Conservation (phyloP, 2,888 invertebrate species). For the Nemapogon koenigi region DNA sequence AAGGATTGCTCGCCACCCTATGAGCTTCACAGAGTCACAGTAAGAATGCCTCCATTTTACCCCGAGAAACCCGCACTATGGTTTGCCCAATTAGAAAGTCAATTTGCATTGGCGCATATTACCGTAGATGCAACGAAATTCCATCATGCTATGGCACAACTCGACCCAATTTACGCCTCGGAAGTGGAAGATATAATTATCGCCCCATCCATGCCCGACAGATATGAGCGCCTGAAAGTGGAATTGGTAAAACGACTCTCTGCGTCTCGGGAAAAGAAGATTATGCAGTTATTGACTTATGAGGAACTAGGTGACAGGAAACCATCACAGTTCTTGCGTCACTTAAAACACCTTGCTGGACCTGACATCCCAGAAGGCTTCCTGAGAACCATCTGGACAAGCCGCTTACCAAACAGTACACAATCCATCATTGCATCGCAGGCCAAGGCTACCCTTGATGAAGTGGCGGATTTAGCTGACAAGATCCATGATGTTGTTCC, state of each 20-base stretch:
- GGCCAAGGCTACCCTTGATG: background rate
- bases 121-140: background rate
- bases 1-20: too few species aligned
- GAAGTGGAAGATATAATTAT: too few species aligned
- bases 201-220: background rate
- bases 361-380: conserved; percentile 6
- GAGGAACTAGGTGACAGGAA: conserved; percentile 1
- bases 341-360: conserved; percentile 4
- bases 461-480: too few species aligned
- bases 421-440: background rate
- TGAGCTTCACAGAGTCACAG: too few species aligned
- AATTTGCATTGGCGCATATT: background rate
- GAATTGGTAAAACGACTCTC: background rate
- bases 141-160: background rate
- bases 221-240: background rate
- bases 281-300: background rate
- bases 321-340: too few species aligned
- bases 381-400: conserved; percentile 12
- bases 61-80: too few species aligned
- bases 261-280: background rate
- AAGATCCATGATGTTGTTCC: background rate
- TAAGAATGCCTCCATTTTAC: background rate
- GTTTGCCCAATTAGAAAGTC: background rate
- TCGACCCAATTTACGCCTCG: too few species aligned
- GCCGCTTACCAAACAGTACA: conserved; percentile 13